phyloP scores from a whole-genome alignment of 1,140 invertebrate genomes.

The Neodiprion fabricii region DNA sequence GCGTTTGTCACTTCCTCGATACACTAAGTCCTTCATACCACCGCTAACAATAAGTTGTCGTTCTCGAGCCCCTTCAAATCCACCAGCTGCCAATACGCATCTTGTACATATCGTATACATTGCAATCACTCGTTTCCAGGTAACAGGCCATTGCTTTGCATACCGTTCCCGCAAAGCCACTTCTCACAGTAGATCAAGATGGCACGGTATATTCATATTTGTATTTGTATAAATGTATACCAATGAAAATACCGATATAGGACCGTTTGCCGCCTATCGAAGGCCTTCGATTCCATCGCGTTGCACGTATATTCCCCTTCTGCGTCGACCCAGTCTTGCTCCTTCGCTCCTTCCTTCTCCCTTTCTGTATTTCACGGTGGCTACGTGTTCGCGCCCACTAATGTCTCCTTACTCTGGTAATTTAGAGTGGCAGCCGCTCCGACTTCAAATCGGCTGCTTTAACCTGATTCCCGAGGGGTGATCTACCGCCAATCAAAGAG shows the following conservation, averaged over 20 bases:
- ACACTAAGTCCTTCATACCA: background rate
- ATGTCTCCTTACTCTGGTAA: conserved; percentile 33
- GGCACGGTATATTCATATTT: no score
- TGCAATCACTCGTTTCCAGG: background rate
- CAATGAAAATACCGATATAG: background rate
- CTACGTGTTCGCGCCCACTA: conserved; percentile 31
- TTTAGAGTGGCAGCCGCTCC: conserved; percentile 26
- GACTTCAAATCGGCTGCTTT: conserved; percentile 32
- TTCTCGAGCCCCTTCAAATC: background rate
- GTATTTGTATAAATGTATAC: background rate
- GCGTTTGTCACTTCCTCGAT: background rate
- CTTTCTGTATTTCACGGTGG: conserved; percentile 2
- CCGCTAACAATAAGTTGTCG: background rate
- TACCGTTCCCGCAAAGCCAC: background rate
- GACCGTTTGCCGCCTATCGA: background rate
- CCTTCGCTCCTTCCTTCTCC: background rate
- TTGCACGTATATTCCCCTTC: background rate
- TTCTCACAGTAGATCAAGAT: no score
- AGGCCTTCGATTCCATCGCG: background rate
- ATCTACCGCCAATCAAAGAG: conserved; percentile 23
- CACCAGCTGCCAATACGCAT: background rate
- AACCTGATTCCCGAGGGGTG: conserved; percentile 27
- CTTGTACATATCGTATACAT: background rate
- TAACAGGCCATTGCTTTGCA: background rate
- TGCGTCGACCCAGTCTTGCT: background rate